phyloP scores from a whole-genome alignment of 1,140 invertebrate species.

The Platyscapa corneri region DNA sequence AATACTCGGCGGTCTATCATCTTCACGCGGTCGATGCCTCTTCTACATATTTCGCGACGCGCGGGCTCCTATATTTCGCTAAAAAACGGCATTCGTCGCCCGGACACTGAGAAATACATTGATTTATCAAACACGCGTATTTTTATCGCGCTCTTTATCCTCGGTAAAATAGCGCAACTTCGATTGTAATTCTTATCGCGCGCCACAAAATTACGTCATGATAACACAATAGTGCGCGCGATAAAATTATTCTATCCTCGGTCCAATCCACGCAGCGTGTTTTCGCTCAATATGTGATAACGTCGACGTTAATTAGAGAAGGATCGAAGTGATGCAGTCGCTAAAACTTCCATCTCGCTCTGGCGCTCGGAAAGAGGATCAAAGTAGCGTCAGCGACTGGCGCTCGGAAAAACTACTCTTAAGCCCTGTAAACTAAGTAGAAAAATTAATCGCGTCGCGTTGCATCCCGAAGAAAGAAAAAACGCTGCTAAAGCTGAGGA shows the following conservation, averaged over 20 bases:
- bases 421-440: background rate
- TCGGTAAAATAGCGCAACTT: background rate
- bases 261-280: background rate
- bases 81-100: background rate
- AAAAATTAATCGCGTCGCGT: background rate
- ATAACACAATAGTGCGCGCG: background rate
- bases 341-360: too few species aligned
- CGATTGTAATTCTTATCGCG: background rate
- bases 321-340: background rate
- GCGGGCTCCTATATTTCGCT: background rate
- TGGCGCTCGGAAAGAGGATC: background rate
- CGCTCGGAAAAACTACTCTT: background rate
- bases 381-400: too few species aligned
- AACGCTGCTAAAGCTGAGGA: background rate
- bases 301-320: background rate
- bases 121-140: slow-evolving; percentile 6
- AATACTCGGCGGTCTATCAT: background rate
- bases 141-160: background rate
- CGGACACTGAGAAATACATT: background rate
- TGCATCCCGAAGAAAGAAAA: background rate
- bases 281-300: background rate
- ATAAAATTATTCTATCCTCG: background rate
- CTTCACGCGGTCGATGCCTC: background rate
- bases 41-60: background rate
- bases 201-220: background rate